phyloP scores from a whole-genome alignment of 2,797 vertebrate genomes.

The Holocentrus rufus region DNA sequence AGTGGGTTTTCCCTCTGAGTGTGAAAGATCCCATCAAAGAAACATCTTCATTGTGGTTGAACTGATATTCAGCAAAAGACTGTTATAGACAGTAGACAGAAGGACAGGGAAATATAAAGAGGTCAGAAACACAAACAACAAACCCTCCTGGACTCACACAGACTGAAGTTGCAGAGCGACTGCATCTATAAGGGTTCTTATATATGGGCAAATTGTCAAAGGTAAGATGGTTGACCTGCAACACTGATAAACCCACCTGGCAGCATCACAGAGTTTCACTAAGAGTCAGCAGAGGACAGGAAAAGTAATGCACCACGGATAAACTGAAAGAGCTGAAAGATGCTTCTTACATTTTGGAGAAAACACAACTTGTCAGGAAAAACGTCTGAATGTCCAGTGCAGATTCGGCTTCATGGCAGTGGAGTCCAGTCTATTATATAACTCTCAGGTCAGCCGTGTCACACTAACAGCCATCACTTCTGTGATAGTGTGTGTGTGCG shows the following conservation, averaged over 20 bases:
- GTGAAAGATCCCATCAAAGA: neutral
- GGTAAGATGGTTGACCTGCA: neutral
- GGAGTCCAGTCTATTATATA: neutral
- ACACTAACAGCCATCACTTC: too few relatives aligned
- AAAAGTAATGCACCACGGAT: too few relatives aligned
- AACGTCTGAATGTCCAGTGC: too few relatives aligned
- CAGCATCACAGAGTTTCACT: neutral
- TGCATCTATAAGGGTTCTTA: neutral
- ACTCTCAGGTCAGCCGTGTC: too few relatives aligned
- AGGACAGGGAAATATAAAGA: neutral
- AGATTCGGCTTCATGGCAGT: neutral
- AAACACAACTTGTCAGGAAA: neutral
- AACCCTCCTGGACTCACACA: neutral
- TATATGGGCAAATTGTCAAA: neutral
- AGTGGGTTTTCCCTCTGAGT: neutral
- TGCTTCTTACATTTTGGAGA: too few relatives aligned
- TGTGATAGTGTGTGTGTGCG: too few relatives aligned
- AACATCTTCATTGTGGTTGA: neutral
- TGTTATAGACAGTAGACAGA: too few relatives aligned
- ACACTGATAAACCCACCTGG: neutral
- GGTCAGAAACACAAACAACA: neutral
- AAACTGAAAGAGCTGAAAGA: too few relatives aligned
- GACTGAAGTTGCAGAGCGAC: neutral
- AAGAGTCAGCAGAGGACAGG: neutral
- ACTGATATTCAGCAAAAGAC: too few relatives aligned